Evolutionary conservation across 2,888 invertebrate species (phyloP), one percentile per base, ranked within the genome.

Genomic region (Agonopterix arenella): DNA sequence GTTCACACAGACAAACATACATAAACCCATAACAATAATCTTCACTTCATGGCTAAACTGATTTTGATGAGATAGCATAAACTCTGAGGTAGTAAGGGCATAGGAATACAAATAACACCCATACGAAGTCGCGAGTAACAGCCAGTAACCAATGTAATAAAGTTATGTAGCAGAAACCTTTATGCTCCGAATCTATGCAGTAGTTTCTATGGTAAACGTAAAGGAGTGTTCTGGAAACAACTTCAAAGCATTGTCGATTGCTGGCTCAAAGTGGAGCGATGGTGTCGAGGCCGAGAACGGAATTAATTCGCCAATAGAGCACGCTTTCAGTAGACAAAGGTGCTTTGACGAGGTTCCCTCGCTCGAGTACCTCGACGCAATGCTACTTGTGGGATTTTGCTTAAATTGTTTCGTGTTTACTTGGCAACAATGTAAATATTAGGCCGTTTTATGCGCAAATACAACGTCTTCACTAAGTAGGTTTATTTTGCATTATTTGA

Each of bases 251-350:
- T 61, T 68, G 67, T 70, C 65, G 60, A 68, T 67, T 61, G 62
- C 52, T 51, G 55, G 58, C 61, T 73, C 70, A 78, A 75, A 77
- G 71, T 66, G 64, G 66, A 66, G 57, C 60, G 61, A 60, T 62
- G 58, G 28, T 28, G 28, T 28, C 40, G 40, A 63, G 60, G 58
- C 58, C 58, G 59, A 66, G 67, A 64, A 64, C 65, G 60, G 64
- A 74, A 81, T 79, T 78, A 82, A 80, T 77, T 80, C 76, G 72
- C 72, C 75, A 73, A 79, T 74, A 73, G 64, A 70, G 66, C 66
- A 61, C 62, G 68, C 70, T 66, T 70, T 62, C 62, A 61, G 55
- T 59, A 66, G 60, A 73, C 73, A 79, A 77, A 78, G 73, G 66
- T 72, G 66, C 75, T 76, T 76, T 75, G 73, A 76, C 66, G 68